phyloP scores from a whole-genome alignment of 2,113 vertebrate species.

The Silurus asotus region DNA sequence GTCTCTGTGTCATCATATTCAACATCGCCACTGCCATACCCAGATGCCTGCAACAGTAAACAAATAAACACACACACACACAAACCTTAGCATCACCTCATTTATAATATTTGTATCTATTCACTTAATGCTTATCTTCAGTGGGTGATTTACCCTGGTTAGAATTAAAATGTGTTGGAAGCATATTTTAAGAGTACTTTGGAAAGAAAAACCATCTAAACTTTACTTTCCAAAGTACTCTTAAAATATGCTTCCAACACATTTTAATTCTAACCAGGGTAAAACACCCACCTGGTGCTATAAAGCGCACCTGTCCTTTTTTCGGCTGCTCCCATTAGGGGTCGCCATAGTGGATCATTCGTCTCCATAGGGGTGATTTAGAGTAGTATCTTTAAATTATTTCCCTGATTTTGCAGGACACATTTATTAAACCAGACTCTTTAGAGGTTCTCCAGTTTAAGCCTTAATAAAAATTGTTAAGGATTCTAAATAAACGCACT shows the following conservation, averaged over 20 bases:
- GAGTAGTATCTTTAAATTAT: not conserved
- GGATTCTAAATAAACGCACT: not conserved
- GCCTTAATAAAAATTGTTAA: not conserved
- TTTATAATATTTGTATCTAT: not conserved
- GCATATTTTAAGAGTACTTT: too few species aligned
- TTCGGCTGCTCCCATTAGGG: too few species aligned
- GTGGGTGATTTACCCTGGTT: not conserved
- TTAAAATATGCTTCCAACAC: not conserved
- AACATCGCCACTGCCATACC: slow-evolving; percentile 80
- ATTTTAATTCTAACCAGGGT: not conserved
- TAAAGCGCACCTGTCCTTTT: too few species aligned
- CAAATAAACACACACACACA: slow-evolving; percentile 17
- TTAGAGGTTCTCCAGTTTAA: not conserved
- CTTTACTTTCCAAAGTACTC: too few species aligned
- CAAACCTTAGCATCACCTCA: not conserved
- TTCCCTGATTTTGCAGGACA: not conserved
- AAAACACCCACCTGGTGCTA: not conserved
- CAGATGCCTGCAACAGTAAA: slow-evolving; percentile 77
- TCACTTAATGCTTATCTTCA: not conserved
- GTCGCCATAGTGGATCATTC: too few species aligned
- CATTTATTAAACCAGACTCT: not conserved
- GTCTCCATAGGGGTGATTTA: too few species aligned
- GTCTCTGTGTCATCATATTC: slow-evolving; percentile 71
- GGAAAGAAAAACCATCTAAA: too few species aligned
- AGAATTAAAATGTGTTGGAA: not conserved